Base-by-base conservation (phyloP, 2,113 vertebrate genomes). In the Datnioides undecimradiatus region DNA sequence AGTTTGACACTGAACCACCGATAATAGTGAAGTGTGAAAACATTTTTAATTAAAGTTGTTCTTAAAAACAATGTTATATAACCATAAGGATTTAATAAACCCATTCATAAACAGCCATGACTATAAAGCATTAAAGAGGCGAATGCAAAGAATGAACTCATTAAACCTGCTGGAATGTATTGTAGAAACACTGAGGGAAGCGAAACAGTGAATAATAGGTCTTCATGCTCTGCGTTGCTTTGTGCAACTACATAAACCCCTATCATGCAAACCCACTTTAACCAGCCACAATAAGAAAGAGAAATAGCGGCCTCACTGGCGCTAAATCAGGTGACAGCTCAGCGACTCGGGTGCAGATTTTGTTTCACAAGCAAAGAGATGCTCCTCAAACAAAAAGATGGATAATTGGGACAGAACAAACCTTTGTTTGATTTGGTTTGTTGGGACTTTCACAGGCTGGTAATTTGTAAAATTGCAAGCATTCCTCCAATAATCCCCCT, bases 41-140 rank as follows among this genome's bases (percentile, higher is more conserved):
- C 16, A 45, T 34, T 57, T 80, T 82, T 74, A 77, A 88, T 84
- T 72, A 55, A 70, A 73, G 11, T 29, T 62, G 9, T 59, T 72
- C 8, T 45, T 66, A 25, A 41, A 71, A 70, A 74, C 23, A 49
- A 25, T 45, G 27, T 29, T 52, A 66, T 41, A 16, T 46, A 76
- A 48, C 45, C 38, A 12, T 51, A 7, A 23, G 2, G 17, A 36
- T 51, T 58, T 41, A 12, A 76, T 48, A 7, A 48, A 52, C 55
- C 73, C 36, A 49, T 11, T 36, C 3, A 7, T 43, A 62, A 78
- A 51, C 25, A 51, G 5, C 11, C 13, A 49, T 55, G 23, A 82
- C 2, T 51, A 13, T 65, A 54, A 71, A 57, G 23, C 23, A 40
- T 66, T 38, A 29, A 55, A 55, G 7, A 34, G 19, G 13, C 16